These are phyloP conservation scores for Drosophila mulleri DNA, from an alignment of 2,888 invertebrate species.

Conservation along the genomic window DNA sequence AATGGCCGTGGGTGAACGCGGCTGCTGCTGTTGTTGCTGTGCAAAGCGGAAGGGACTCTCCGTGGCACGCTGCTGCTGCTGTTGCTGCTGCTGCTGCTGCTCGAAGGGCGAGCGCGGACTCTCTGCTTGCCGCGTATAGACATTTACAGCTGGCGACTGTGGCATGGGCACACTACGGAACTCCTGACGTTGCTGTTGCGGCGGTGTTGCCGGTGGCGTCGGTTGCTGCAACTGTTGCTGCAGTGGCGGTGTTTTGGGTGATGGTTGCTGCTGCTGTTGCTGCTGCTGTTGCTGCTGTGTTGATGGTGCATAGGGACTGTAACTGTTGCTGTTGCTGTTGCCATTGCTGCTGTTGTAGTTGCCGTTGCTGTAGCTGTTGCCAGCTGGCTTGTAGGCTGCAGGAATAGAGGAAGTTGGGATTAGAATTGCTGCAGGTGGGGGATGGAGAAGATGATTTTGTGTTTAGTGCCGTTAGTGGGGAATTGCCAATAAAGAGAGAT, in stretches of 20 bases:
- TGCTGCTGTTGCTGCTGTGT: conserved; percentile 45
- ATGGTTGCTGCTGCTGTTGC: conserved; percentile 47
- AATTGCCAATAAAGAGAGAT: conserved; percentile 50
- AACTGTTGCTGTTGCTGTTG: conserved; percentile 46
- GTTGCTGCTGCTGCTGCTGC: conserved; percentile 48
- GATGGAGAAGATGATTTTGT: background rate
- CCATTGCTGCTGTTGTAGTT: conserved; percentile 50
- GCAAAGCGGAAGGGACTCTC: conserved; percentile 67
- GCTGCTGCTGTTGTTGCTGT: conserved; percentile 62
- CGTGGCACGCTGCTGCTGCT: conserved; percentile 60
- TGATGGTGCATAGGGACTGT: conserved; percentile 4
- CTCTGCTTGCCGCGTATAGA: conserved; percentile 79
- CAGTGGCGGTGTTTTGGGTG: conserved; percentile 58
- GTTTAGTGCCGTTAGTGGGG: conserved; percentile 72
- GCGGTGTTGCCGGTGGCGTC: conserved; percentile 66
- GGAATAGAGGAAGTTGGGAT: conserved; percentile 3
- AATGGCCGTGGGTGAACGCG: conserved; percentile 59
- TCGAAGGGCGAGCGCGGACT: conserved; percentile 75
- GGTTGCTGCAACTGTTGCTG: conserved; percentile 59
- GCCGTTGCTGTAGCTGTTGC: conserved; percentile 42
- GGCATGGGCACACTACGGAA: conserved; percentile 82
- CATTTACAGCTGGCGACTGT: conserved; percentile 75
- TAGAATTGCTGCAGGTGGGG: background rate
- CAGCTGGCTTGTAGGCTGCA: conserved; percentile 43
- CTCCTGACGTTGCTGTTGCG: conserved; percentile 67